Percentiles rank a stretch among this genome's conserved stretches.
Conservation (phyloP, 2,888 invertebrate species). For the Horisme vitalbata region DNA sequence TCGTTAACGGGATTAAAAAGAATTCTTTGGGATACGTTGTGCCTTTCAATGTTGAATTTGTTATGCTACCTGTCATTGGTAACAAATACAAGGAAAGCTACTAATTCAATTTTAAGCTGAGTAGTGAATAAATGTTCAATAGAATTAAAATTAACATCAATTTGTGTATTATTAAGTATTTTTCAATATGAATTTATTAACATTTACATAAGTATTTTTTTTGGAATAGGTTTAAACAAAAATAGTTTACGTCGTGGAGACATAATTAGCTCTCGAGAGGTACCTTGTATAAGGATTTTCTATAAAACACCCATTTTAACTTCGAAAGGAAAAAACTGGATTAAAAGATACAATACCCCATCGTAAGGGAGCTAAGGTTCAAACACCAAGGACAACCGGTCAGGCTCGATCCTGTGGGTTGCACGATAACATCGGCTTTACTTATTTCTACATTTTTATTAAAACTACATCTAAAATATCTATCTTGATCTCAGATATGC, state of each 20-base stretch:
- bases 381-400: constrained; percentile 36
- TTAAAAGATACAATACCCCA: constrained; percentile 12
- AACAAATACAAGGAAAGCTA: constrained; percentile 26
- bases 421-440: constrained; percentile 34
- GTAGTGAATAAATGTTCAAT: constrained; percentile 11
- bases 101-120: constrained; percentile 29
- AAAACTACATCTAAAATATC: constrained; percentile 16
- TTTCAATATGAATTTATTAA: background rate
- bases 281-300: too few species aligned
- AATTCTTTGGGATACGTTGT: constrained; percentile 30
- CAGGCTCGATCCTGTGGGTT: constrained; percentile 30
- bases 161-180: constrained; percentile 1
- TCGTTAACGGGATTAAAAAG: constrained; percentile 62
- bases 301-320: background rate
- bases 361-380: constrained; percentile 16
- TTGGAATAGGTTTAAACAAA: too few species aligned
- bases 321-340: constrained; percentile 4
- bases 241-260: too few species aligned
- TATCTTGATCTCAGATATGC: constrained; percentile 28
- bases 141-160: constrained; percentile 6
- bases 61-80: constrained; percentile 38
- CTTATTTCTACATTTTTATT: constrained; percentile 33
- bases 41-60: constrained; percentile 29
- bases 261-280: too few species aligned
- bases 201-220: too few species aligned